Evolutionary conservation across 2,888 invertebrate species (phyloP), one percentile per base, ranked within the genome.

Genomic region (Drosophila subsilvestris): DNA sequence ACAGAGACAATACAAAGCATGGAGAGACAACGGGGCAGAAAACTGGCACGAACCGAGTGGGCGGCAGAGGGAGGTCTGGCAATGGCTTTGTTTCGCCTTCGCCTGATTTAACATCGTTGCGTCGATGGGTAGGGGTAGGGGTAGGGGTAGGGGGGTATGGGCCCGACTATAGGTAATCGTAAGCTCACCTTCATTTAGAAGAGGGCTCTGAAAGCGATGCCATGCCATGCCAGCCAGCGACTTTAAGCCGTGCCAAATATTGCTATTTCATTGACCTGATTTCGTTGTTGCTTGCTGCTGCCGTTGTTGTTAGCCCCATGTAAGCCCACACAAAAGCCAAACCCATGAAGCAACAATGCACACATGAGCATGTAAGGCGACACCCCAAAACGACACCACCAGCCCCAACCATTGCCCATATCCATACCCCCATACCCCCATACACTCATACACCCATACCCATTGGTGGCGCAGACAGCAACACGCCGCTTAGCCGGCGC

Each of bases 231-330:
- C 32, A 32, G 55, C 60, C 74, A 74, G 71, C 72, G 82, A 73
- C 74, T 84, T 74, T 60, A 76, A 74, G 77, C 78, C 81, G 74
- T 77, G 84, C 85, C 88, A 86, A 85, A 86, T 80, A 78, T 86
- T 86, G 84, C 82, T 84, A 83, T 90, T 89, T 90, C 90, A 90
- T 90, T 90, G 90, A 90, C 90, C 90, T 90, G 86, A 87, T 90
- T 90, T 84, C 61, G 50, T 47, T 49, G 62, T 69, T 68, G 61
- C 70, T 65, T 58, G 69, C 51, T 74, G 57, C 27, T 56, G 48
- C 53, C 59, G 70, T n/a, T 74, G 81, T 32, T 50, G 56, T 44
- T 29, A 54, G 43, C 18, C 32, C 57, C 42, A 48, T 49, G 27
- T 76, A 76, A 76, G 81, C 87, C 76, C 84, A 76, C 78, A 75